Base-by-base conservation (phyloP, 2,113 vertebrate species). In the Empidonax alnorum region DNA sequence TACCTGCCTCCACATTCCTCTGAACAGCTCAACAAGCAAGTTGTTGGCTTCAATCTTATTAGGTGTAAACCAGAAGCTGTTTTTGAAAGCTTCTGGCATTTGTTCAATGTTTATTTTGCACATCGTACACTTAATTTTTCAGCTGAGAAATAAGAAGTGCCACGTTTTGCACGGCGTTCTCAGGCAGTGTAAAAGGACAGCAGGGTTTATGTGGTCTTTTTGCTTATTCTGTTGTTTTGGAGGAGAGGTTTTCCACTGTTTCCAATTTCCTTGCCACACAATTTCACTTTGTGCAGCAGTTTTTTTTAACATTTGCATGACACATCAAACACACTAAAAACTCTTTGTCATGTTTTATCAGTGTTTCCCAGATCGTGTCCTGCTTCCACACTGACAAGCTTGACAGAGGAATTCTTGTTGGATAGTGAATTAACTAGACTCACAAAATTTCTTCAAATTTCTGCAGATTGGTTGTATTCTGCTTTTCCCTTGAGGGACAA, bases 301-400 rank as follows among this genome's bases (percentile, higher is more conserved):
- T 19, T 47, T 73, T 92, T 23, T 77, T 88, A 90, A 77, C 30
- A 56, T 82, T 90, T 90, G 68, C 84, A 74, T 71, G 79, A 81
- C 75, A 92, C 71, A 91, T 84, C 90, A 87, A 89, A 84, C 47
- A 82, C 27, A n/a, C 72, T 39, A 52, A 90, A 84, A 97, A 39
- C 68, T 92, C 53, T 95, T 79, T 94, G 68, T 81, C 73, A 49
- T 75, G 68, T 74, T 88, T 93, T 94, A 92, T 96, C 96, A 84
- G 30, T 90, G 56, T 81, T 78, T 90, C 35, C 83, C 93, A 96
- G 83, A 85, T 71, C 19, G 0, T 53, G 37, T 75, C 56, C 65
- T 35, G 65, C 47, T 90, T 86, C 91, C 35, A n/a, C 19, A 50
- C 23, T 50, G 86, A 74, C 90, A 92, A 90, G 50, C 33, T 46